A percentile compares a stretch with the other conserved stretches of the same genome.
Conservation (phyloP, 2,113 vertebrate species). For the Alosa alosa region DNA sequence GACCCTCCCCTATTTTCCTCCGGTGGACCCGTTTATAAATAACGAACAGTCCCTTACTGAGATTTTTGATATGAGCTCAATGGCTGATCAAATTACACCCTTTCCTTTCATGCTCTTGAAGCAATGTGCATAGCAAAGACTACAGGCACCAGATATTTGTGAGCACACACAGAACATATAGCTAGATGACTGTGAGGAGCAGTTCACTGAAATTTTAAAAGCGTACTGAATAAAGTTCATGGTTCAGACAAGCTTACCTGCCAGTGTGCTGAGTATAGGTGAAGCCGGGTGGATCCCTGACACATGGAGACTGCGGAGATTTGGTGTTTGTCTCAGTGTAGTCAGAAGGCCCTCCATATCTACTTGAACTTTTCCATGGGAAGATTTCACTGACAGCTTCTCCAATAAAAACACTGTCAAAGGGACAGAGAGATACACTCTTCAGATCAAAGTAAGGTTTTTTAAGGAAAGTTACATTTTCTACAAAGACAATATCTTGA, state of each 20-base stretch:
- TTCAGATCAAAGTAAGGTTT: not conserved
- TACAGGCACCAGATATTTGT: not conserved
- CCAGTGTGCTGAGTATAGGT: conserved; percentile 67
- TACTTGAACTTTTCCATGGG: conserved; percentile 64
- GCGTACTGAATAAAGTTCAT: too few relatives aligned
- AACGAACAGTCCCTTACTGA: too few relatives aligned
- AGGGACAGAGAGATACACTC: conserved; percentile 15
- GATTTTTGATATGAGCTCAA: too few relatives aligned
- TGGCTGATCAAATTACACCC: not conserved
- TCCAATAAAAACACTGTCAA: conserved; percentile 73
- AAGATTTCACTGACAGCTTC: conserved; percentile 77
- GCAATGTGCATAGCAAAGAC: not conserved
- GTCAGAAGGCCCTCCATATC: conserved; percentile 62
- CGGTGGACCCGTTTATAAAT: too few relatives aligned
- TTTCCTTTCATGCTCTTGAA: not conserved
- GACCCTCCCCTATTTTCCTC: too few relatives aligned
- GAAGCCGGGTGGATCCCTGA: conserved; percentile 70
- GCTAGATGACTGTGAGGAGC: too few relatives aligned
- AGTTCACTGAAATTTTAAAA: too few relatives aligned
- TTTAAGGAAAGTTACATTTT: not conserved
- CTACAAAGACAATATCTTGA: not conserved
- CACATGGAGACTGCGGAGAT: conserved; percentile 74
- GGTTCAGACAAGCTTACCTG: conserved; percentile 61
- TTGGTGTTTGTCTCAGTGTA: conserved; percentile 71
- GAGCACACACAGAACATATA: not conserved